These are phyloP conservation scores for Drosophila sproati DNA, from an alignment of 1,140 invertebrate species.

Conservation along the genomic window DNA sequence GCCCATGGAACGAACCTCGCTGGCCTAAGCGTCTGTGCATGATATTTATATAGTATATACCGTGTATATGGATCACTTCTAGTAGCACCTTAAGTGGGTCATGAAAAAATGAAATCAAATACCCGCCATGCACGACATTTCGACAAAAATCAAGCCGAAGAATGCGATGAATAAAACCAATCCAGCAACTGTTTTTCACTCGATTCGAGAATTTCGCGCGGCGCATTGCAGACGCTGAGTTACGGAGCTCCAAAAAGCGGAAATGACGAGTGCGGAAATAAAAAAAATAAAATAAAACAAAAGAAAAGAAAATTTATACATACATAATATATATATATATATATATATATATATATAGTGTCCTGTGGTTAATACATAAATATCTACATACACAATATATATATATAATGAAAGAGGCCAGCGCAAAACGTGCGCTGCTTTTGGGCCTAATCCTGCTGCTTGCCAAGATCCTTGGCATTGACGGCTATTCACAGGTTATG, in stretches of 20 bases:
- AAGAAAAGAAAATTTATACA: neutral
- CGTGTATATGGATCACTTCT: conserved; percentile 71
- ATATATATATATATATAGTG: conserved; percentile 15
- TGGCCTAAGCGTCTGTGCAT: neutral
- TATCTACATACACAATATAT: neutral
- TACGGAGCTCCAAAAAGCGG: conserved; percentile 33
- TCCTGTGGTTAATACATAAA: conserved; percentile 29
- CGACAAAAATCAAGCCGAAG: neutral
- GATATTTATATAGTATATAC: conserved; percentile 10
- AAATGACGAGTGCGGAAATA: conserved; percentile 53
- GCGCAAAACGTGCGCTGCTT: conserved; percentile 46
- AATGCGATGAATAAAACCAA: conserved; percentile 66
- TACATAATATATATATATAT: too few species aligned
- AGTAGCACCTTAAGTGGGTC: conserved; percentile 77
- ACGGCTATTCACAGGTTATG: conserved; percentile 69
- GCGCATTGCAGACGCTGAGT: conserved; percentile 32
- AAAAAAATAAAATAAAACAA: neutral
- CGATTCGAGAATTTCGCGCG: conserved; percentile 64
- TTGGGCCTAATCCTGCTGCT: conserved; percentile 31
- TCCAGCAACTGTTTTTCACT: conserved; percentile 15
- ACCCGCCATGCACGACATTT: conserved; percentile 5
- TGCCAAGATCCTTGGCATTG: neutral
- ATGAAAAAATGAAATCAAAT: conserved; percentile 78
- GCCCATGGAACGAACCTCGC: conserved; percentile 16
- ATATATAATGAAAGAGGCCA: conserved; percentile 38